Evolutionary conservation across 2,888 invertebrate genomes (phyloP), one percentile per base, ranked within the genome.

Genomic region (Hoplodrina blanda): DNA sequence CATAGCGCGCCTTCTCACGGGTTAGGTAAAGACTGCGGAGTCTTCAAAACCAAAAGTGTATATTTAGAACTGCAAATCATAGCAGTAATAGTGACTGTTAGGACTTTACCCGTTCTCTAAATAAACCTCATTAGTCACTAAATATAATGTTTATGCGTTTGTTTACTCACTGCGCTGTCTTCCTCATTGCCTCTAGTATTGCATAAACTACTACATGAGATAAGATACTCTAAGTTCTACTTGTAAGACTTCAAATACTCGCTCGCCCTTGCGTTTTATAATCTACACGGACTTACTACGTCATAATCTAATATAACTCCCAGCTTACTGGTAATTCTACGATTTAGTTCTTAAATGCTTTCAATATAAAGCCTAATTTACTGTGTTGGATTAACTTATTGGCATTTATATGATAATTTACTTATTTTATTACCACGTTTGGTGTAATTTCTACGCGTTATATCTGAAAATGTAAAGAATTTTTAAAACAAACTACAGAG

Each of bases 291-390:
- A 56, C 19, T 33, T 50, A 71, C 84, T 76, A 84, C 83, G 74
- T 82, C 85, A 84, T 68, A 44, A 62, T 60, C 71, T 61, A 77
- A 84, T 67, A 83, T 71, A 77, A 77, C 76, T 66, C 59, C 60
- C 50, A 59, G 63, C 72, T 74, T 63, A 67, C 68, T 68, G 57
- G 75, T 69, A 52, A 25, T 11, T 52, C 37, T 41, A 61, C 15
- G 15, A 74, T 60, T 70, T 19, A 30, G 10, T 33, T 56, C 66
- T 56, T 56, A 57, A 57, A 17, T 11, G 0, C 11, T 33, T 30
- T 57, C 11, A 7, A 1, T 2, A 50, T 73, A 70, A 50, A 62
- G 70, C 61, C 62, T 52, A 67, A 37, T 63, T 78, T 83, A 4
- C 55, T 37, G 19, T 33, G 50, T 4, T 41, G 5, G 4, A 41